Conservation (phyloP, 2,113 vertebrate species). For the Tapirus terrestris region DNA sequence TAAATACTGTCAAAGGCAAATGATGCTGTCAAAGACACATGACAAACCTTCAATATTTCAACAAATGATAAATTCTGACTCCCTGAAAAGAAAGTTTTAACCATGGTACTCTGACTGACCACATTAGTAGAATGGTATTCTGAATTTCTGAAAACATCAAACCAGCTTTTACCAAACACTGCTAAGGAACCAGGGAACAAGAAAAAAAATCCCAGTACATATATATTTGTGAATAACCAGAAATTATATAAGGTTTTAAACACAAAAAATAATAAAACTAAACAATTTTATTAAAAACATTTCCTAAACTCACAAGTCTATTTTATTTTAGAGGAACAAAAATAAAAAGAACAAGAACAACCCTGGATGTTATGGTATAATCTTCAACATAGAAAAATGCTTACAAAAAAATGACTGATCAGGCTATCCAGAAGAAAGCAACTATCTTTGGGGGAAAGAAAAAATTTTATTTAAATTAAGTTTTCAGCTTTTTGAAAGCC, state of each 20-base stretch:
- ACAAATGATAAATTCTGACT: slow-evolving; percentile 12
- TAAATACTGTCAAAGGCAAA: neutral
- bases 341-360: slow-evolving; percentile 35
- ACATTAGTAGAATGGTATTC: neutral
- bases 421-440: neutral
- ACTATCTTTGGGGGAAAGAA: neutral
- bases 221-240: neutral
- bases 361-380: neutral
- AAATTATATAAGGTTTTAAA: slow-evolving; percentile 30
- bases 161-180: slow-evolving; percentile 12
- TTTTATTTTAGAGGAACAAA: slow-evolving; percentile 48
- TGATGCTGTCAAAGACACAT: neutral
- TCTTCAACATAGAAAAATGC: neutral
- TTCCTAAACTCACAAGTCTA: slow-evolving; percentile 31
- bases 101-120: neutral
- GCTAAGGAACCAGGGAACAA: neutral
- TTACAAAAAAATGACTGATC: slow-evolving; percentile 21
- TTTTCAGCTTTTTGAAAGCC: slow-evolving; percentile 44
- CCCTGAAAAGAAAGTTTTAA: slow-evolving; percentile 30
- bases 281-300: slow-evolving; percentile 27
- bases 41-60: slow-evolving; percentile 37
- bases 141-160: slow-evolving; percentile 46
- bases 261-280: slow-evolving; percentile 33
- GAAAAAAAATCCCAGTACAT: neutral
- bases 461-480: slow-evolving; percentile 43